A percentile compares a stretch with the other conserved stretches of the same genome.
phyloP scores from a whole-genome alignment of 1,140 invertebrate species.

The Rhizoglyphus robini region DNA sequence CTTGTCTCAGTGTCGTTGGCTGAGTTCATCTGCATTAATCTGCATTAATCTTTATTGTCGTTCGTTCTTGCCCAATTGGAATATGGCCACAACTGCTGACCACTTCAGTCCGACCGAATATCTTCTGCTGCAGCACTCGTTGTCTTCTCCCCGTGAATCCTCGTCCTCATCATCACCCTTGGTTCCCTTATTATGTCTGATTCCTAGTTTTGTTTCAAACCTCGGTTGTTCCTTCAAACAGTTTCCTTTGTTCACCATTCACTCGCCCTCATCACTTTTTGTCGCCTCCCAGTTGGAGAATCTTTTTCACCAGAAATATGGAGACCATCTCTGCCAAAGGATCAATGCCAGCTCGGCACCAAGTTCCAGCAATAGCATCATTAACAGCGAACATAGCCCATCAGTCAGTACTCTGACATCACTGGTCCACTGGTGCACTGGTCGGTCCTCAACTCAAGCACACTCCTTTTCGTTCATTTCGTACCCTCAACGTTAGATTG shows the following conservation, averaged over 20 bases:
- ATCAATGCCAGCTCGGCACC: background rate
- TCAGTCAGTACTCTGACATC: background rate
- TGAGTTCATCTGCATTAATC: background rate
- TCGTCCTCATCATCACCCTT: background rate
- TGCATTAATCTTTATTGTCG: background rate
- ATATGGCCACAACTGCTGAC: constrained; percentile 1
- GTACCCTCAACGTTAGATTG: background rate
- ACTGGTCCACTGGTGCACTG: no score
- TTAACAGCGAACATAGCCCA: background rate
- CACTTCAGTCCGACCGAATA: background rate
- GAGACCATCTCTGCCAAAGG: background rate
- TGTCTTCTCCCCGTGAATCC: no score
- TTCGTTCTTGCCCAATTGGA: background rate
- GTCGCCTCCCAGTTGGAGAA: background rate
- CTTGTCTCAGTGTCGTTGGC: background rate
- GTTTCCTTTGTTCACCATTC: no score
- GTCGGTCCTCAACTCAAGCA: background rate
- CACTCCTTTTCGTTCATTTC: background rate
- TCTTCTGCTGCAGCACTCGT: no score
- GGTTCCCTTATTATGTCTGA: background rate
- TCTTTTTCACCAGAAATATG: background rate
- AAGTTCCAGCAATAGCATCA: background rate
- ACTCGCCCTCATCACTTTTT: background rate
- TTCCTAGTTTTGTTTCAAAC: background rate
- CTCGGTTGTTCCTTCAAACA: background rate